These are phyloP conservation scores for pig (Sus scrofa) DNA, from an alignment of 2,113 vertebrate species.

Conservation along the genomic window DNA sequence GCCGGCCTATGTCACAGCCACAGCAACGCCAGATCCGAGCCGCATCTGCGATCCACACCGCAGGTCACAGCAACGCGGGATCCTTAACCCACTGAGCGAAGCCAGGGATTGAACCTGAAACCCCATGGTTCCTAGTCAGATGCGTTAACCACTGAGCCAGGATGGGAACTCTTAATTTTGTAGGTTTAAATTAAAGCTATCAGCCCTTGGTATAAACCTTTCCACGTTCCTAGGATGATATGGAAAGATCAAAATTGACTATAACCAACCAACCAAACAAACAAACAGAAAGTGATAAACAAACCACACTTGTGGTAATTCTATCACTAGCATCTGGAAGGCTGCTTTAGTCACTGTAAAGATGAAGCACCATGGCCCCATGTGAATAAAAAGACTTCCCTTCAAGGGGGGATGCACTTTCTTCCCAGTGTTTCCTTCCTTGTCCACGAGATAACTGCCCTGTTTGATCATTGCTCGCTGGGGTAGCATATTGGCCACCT, in stretches of 20 bases:
- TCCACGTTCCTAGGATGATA: not conserved
- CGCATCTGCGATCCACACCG: too few species aligned
- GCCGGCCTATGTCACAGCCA: too few species aligned
- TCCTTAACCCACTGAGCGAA: too few species aligned
- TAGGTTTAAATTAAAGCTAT: conserved; percentile 5
- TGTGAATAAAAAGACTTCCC: not conserved
- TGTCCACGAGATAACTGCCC: not conserved
- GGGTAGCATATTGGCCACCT: not conserved
- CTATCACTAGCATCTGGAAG: not conserved
- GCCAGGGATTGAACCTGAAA: too few species aligned
- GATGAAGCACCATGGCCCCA: not conserved
- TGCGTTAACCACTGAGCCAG: too few species aligned
- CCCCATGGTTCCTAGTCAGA: too few species aligned
- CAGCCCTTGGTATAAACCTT: not conserved
- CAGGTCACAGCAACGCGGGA: too few species aligned
- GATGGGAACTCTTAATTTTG: too few species aligned
- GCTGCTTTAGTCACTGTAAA: not conserved
- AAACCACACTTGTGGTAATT: not conserved
- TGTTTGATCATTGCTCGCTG: too few species aligned
- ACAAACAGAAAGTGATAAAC: not conserved
- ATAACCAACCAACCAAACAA: not conserved
- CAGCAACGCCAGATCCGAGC: too few species aligned
- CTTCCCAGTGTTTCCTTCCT: too few species aligned
- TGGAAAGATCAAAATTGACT: not conserved
- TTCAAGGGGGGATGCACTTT: not conserved